Base-by-base conservation (phyloP, 2,113 vertebrate genomes). In the Ptyas mucosa region DNA sequence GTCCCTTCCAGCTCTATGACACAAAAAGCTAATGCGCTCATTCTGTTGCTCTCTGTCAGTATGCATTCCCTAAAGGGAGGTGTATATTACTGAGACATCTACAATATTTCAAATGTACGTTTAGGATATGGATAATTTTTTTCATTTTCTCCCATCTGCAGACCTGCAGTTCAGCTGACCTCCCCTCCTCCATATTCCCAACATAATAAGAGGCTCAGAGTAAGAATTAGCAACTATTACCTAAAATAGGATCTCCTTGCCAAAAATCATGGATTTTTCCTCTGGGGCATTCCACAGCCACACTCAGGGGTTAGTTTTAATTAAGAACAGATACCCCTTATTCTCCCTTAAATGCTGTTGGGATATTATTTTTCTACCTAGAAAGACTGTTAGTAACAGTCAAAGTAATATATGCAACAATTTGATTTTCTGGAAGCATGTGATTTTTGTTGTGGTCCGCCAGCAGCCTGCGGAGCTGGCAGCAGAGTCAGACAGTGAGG, bases 81-180 rank as follows among this genome's bases (percentile, higher is more conserved):
- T 61, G 29, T 49, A 14, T n/a, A 8, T 29, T 53, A 90, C 92
- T 49, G 51, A 89, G 57, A 85, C 24, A 20, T 81, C 75, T 81
- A 21, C 8, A 81, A 39, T 85, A 49, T 52, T 39, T 24, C 29
- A 61, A 75, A 20, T 34, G 51, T 58, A 54, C 29, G 11, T 89
- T 85, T 58, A 29, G 46, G 34, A 23, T 61, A 85, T 55, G 49
- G 54, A 24, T 58, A 91, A 29, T 43, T 91, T 57, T 91, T 85
- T 46, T 46, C 29, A 89, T 85, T 89, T 91, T 54, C 86, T 85
- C 52, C 90, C 90, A 89, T 53, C 90, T 93, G 89, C 89, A 88
- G 54, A 88, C n/a, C n/a, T n/a, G n/a, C n/a, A 46, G 90, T 51
- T 55, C 26, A 88, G 61, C 89, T 89, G 64, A 69, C 5, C 64